Evolutionary conservation across 2,888 invertebrate species (phyloP), one percentile per base, ranked within the genome.

Genomic region (Tenthredo notha): DNA sequence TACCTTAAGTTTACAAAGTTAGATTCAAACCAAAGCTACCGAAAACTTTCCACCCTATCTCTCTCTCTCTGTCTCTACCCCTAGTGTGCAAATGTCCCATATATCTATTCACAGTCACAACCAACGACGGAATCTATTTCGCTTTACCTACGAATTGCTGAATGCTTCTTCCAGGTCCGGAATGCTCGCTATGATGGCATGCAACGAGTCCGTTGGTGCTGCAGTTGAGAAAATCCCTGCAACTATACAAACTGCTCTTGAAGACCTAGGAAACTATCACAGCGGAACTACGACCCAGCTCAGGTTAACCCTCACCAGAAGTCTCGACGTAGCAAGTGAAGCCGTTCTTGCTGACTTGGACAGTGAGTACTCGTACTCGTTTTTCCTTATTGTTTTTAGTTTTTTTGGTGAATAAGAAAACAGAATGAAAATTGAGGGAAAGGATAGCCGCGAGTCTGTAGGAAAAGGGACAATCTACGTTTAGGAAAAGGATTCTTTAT

Each of bases 211-310:
- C 88, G 94, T 96, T 85, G 94, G 95, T 74, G 92, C 93, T 84
- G 95, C 95, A 37, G 94, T 96, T 86, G 93, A 94, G 85, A 94
- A 94, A 90, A 94, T 95, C 83, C 95, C 95, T 67, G 92, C 94
- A 86, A 94, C 95, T 86, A 92, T 95, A 84, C 94, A 95, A 89
- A 94, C 95, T 25, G 95, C 95, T 54, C 94, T 96, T 78, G 94
- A 95, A 87, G 96, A 96, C 91, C 92, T 96, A 82, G 94, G 95
- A 90, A 94, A 95, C 84, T 96, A 96, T 90, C 93, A 96, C 85
- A 94, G 94, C 88, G 95, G 96, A 90, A 95, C 96, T n/a, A 95
- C 96, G 89, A 93, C 94, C 91, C 96, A 96, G 93, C 94, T 96
- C 87, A 94, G 95, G 87, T 94, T 94, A 90, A 94, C 94, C 87